Conservation (phyloP, 2,888 invertebrate genomes). For the Gryllus longicercus region DNA sequence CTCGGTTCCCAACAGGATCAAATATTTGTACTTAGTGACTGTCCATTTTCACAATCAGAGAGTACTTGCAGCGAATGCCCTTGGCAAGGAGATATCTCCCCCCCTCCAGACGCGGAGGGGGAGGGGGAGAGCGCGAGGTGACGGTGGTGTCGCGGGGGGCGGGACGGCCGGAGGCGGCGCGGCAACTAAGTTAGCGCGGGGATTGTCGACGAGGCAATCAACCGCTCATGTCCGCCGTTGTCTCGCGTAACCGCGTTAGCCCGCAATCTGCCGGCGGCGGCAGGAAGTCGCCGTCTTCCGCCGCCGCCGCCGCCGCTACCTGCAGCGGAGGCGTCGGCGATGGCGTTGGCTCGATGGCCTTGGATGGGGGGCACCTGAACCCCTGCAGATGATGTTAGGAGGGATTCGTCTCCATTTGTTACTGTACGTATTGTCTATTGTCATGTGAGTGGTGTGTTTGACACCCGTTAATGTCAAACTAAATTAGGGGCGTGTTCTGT, state of each 20-base stretch:
- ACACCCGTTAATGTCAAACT: too few relatives aligned
- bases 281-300: slow-evolving; percentile 17
- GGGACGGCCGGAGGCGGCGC: background rate
- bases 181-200: background rate
- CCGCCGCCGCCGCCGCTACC: background rate
- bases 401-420: too few relatives aligned
- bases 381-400: too few relatives aligned
- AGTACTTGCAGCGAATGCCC: too few relatives aligned
- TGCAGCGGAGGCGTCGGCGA: background rate
- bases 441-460: too few relatives aligned
- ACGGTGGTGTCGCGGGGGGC: background rate
- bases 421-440: too few relatives aligned
- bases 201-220: slow-evolving; percentile 17
- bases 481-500: too few relatives aligned
- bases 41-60: too few relatives aligned
- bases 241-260: slow-evolving; percentile 10
- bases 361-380: background rate
- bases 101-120: too few relatives aligned
- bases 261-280: slow-evolving; percentile 9
- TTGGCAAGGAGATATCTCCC: too few relatives aligned
- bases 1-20: too few relatives aligned
- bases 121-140: background rate
- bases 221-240: slow-evolving; percentile 17
- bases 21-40: too few relatives aligned
- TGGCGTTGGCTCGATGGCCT: background rate